These are phyloP conservation scores for Dendrocopos noguchii DNA, from an alignment of 2,113 vertebrate genomes.

Conservation along the genomic window DNA sequence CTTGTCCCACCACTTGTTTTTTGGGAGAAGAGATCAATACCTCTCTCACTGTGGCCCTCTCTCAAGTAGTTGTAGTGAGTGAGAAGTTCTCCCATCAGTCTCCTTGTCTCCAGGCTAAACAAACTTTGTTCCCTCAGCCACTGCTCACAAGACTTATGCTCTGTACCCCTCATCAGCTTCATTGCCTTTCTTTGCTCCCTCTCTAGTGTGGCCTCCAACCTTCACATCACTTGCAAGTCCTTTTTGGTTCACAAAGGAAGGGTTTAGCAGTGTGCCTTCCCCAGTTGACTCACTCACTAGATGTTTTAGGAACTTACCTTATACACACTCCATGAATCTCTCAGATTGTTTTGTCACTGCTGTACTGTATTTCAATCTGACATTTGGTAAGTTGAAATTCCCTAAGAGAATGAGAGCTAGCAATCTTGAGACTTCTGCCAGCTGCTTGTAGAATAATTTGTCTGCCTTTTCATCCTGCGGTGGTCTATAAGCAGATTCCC, in stretches of 20 bases:
- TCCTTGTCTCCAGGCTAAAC: too few species aligned
- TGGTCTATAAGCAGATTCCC: not conserved
- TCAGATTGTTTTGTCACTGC: not conserved
- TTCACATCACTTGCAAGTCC: not conserved
- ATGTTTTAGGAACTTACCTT: not conserved
- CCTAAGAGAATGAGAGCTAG: not conserved
- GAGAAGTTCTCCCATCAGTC: too few species aligned
- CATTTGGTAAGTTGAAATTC: not conserved
- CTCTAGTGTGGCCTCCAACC: not conserved
- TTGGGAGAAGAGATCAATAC: too few species aligned
- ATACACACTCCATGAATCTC: not conserved
- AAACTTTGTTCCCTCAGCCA: too few species aligned
- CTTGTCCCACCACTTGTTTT: too few species aligned
- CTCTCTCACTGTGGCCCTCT: too few species aligned
- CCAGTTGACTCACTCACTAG: not conserved
- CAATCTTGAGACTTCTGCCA: not conserved
- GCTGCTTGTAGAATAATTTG: not conserved
- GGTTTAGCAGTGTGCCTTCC: not conserved
- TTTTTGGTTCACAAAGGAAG: not conserved
- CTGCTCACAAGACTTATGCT: too few species aligned
- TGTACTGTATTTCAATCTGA: not conserved
- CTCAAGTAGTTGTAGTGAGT: too few species aligned
- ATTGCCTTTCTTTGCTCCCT: too few species aligned
- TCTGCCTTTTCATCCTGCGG: not conserved
- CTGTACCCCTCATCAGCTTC: too few species aligned